Base-by-base conservation (phyloP, 30 jellyfish, hydroid and myxozoan species). In the Aurelia sp. region DNA sequence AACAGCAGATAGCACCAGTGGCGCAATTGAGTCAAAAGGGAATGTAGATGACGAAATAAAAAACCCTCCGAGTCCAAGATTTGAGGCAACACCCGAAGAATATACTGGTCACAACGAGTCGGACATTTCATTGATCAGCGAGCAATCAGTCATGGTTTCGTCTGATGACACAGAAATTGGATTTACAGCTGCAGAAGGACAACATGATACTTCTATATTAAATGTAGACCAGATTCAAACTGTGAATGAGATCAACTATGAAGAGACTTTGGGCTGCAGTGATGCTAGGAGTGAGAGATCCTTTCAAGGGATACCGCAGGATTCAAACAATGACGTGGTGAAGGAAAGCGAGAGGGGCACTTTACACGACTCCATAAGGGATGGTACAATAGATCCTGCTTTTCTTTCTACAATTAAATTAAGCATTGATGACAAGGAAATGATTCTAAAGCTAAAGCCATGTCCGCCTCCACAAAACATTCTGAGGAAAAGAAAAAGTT, bases 391-490 rank as follows among this genome's bases (percentile, higher is more conserved):
- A n/a, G 77, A 76, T 30, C 87, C 76, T 13, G 76, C 87, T 31
- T 21, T 22, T 16, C 82, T 76, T 16, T 20, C 17, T 35, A 21
- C 19, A 15, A n/a, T 23, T 35, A 76, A 60, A 13, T 78, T 76
- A 21, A 58, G 30, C 20, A 35, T 60, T 3, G 90, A 79, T 12
- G 72, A 62, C 21, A 79, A 79, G 71, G 90, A 27, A 22, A 37
- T 33, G 68, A 51, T 65, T 11, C 72, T n/a, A n/a, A 63, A 50
- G 53, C 73, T 73, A 12, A 23, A 18, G 33, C 85, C 85, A 19
- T 73, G 85, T 50, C 85, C 48, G 71, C 85, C 85, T 12, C 5
- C 41, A 21, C 52, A 79, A 79, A 31, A 12, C 48, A 11, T 65
- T 12, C 40, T 64, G 18, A 9, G n/a, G 8, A 11, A 68, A 27